Evolutionary conservation across 2,888 invertebrate genomes (phyloP), one percentile per base, ranked within the genome.

Genomic region (Smittia aterrima): DNA sequence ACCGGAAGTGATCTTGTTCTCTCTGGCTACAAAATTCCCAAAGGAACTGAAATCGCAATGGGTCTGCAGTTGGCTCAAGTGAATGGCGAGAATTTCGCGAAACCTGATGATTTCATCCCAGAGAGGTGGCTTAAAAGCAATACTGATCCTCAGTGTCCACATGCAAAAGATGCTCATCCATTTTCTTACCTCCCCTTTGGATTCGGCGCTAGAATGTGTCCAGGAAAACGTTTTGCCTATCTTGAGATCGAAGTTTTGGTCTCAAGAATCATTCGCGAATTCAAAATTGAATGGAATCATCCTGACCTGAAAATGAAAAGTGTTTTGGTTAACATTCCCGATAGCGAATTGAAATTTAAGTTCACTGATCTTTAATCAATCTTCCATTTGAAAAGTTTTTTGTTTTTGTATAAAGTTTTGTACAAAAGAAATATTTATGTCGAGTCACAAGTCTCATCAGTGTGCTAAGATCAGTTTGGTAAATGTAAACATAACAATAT

Each of bases 111-210:
- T 74, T 94, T 87, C 79, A 80, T 89, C 54, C 93, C 94, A 0
- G 92, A 93, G 79, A 83, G 95, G 58, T 95, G 93, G 93, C 77
- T 86, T 6, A 85, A 85, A 64, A 75, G 74, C 6, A 25, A 25
- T 18, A 13, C 68, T 0, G 24, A 53, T 2, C 13, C 47, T 22
- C 22, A 64, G 2, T 75, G 75, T 71, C 76, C 76, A 13, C 71
- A 32, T 16, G 54, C 58, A 20, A 41, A 76, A 75, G 6, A 54
- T 75, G 32, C 58, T n/a, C 27, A 54, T 24, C 62, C 64, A 66
- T 74, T 66, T 66, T 24, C 24, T n/a, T 66, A 27, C 25, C 16
- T 74, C 7, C 90, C 90, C 0, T 90, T 90, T 78, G 90, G 90
- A 16, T 66, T 47, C 16, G 47, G 47, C 7, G 3, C 84, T n/a